phyloP scores from a whole-genome alignment of 1,140 invertebrate species.

The Acromyrmex heyeri region DNA sequence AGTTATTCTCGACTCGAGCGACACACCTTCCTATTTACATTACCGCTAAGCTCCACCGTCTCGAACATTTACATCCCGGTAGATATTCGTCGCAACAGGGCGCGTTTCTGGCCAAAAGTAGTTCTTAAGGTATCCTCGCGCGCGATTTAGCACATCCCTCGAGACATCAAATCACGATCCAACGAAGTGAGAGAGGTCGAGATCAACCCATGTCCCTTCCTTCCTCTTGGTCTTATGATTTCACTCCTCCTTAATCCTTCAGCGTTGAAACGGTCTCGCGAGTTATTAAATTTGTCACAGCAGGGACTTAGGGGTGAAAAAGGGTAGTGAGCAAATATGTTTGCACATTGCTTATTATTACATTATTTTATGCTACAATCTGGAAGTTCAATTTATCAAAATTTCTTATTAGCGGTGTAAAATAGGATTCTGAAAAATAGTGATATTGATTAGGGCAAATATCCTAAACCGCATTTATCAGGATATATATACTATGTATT shows the following conservation, averaged over 20 bases:
- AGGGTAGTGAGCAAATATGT: background rate
- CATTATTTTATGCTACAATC: background rate
- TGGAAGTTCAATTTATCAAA: background rate
- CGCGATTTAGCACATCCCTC: background rate
- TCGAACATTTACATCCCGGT: background rate
- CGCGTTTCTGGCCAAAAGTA: conserved; percentile 38
- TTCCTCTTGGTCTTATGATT: background rate
- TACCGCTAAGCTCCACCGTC: conserved; percentile 20
- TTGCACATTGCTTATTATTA: background rate
- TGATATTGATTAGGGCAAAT: background rate
- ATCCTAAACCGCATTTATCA: background rate
- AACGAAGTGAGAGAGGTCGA: conserved; percentile 12
- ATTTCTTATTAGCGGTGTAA: conserved; percentile 8
- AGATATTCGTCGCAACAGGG: conserved; percentile 13
- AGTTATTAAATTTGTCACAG: conserved; percentile 7
- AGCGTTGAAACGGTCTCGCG: conserved; percentile 12
- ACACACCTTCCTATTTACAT: conserved; percentile 19
- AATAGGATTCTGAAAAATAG: background rate
- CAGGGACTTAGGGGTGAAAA: background rate
- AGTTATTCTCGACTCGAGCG: conserved; percentile 44
- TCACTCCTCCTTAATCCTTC: background rate
- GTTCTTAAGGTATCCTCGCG: conserved; percentile 18
- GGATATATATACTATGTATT: background rate
- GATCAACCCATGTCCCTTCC: background rate
- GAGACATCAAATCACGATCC: conserved; percentile 23